A percentile compares a stretch with the other conserved stretches of the same genome.
These are phyloP conservation scores for Drosophila flavopinicola DNA, from an alignment of 2,888 invertebrate genomes.

Conservation along the genomic window DNA sequence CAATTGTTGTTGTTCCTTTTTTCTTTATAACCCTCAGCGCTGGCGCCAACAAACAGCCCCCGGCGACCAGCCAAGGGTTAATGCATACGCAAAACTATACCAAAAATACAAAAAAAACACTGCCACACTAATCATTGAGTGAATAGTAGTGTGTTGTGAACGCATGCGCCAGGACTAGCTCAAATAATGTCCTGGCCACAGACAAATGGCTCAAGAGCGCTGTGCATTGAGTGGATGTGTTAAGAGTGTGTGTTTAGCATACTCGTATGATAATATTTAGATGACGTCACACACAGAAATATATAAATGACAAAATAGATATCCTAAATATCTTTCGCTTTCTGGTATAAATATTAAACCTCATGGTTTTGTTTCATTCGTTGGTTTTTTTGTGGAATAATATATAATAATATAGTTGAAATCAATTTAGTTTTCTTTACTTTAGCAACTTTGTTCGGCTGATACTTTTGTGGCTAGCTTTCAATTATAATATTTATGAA, in stretches of 20 bases:
- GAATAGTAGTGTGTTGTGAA: slow-evolving; percentile 25
- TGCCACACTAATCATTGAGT: slow-evolving; percentile 57
- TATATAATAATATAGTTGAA: too few relatives aligned
- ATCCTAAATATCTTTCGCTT: too few relatives aligned
- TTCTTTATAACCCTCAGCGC: too few relatives aligned
- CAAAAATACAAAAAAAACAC: not conserved
- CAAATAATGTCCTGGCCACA: slow-evolving; percentile 9
- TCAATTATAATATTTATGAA: too few relatives aligned
- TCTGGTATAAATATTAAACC: too few relatives aligned
- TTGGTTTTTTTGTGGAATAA: too few relatives aligned
- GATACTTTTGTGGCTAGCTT: too few relatives aligned
- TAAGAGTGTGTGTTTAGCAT: not conserved
- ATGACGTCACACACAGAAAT: slow-evolving; percentile 18
- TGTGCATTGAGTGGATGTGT: slow-evolving; percentile 27
- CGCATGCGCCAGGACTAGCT: slow-evolving; percentile 54
- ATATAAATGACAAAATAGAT: too few relatives aligned
- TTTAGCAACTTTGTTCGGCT: too few relatives aligned
- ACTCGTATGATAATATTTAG: not conserved
- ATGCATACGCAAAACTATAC: slow-evolving; percentile 15
- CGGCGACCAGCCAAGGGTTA: slow-evolving; percentile 40
- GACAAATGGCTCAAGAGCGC: slow-evolving; percentile 42
- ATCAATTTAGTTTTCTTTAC: too few relatives aligned
- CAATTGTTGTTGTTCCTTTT: slow-evolving; percentile 52
- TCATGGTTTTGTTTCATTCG: too few relatives aligned
- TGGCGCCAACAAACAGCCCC: slow-evolving; percentile 11